Percentiles rank a stretch among this genome's conserved stretches.
Conservation (phyloP, 2,113 vertebrate species). For the Gobiocypris rarus region DNA sequence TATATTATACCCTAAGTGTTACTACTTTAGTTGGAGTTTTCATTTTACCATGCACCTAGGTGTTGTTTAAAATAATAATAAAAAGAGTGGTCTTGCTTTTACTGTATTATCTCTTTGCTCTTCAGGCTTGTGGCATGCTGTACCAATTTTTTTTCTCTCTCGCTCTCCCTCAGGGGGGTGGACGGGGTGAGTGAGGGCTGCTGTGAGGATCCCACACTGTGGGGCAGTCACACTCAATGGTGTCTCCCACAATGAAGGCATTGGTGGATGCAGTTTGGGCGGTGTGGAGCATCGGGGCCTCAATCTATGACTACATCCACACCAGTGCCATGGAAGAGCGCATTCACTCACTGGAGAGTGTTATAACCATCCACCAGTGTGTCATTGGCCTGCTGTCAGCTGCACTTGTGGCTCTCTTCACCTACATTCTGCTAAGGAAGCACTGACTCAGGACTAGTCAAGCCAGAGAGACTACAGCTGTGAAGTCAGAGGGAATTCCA, state of each 20-base stretch:
- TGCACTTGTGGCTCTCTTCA: slow-evolving; percentile 70
- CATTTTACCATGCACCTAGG: not conserved
- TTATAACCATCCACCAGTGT: slow-evolving; percentile 75
- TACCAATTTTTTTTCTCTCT: not conserved
- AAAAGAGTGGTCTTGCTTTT: not conserved
- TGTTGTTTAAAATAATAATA: not conserved
- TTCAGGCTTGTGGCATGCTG: not conserved
- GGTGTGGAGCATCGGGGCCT: slow-evolving; percentile 78
- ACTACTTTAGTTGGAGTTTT: not conserved
- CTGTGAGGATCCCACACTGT: slow-evolving; percentile 48
- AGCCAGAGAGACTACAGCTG: too few species aligned
- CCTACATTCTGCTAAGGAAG: slow-evolving; percentile 78
- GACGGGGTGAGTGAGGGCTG: slow-evolving; percentile 53
- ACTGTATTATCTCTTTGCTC: not conserved
- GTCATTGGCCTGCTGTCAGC: slow-evolving; percentile 75
- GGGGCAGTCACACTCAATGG: slow-evolving; percentile 64
- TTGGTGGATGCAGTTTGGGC: slow-evolving; percentile 78
- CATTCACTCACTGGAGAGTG: slow-evolving; percentile 76
- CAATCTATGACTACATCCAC: slow-evolving; percentile 80
- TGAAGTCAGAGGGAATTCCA: not conserved
- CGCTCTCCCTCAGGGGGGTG: slow-evolving; percentile 36
- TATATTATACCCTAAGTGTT: too few species aligned
- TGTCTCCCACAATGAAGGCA: slow-evolving; percentile 79
- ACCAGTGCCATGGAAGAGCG: slow-evolving; percentile 81
- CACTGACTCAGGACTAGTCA: too few species aligned